Conservation (phyloP, 2,113 vertebrate genomes). For the Lophura nycthemera region DNA sequence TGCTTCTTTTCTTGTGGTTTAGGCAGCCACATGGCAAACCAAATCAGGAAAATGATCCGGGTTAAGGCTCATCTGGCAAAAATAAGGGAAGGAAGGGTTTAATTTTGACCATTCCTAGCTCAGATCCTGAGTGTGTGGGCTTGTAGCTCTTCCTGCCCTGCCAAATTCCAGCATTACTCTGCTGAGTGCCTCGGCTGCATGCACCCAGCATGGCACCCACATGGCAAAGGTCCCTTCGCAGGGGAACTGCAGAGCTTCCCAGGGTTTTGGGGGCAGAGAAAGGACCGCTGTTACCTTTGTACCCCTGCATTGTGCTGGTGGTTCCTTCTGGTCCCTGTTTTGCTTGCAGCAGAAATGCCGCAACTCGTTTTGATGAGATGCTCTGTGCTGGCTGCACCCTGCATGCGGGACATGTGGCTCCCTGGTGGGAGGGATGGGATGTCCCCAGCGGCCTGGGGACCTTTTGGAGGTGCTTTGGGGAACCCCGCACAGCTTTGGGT, state of each 20-base stretch:
- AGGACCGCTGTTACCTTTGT: background rate
- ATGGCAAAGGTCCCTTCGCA: fast-evolving
- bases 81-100: constrained; percentile 23
- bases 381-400: background rate
- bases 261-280: fast-evolving
- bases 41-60: background rate
- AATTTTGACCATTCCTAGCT: background rate
- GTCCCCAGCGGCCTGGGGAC: background rate
- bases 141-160: background rate
- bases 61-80: constrained; percentile 9
- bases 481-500: background rate
- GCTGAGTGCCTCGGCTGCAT: background rate
- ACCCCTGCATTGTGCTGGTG: fast-evolving
- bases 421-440: background rate
- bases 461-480: background rate
- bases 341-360: background rate
- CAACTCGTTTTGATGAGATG: fast-evolving
- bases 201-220: fast-evolving
- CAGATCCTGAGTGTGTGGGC: fast-evolving
- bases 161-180: background rate
- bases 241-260: background rate
- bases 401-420: fast-evolving
- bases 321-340: background rate
- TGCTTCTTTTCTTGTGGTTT: constrained; percentile 22
- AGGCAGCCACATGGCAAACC: background rate